Conservation (phyloP, 64 coral and sea anemone genomes). For the Montipora efflorescens region DNA sequence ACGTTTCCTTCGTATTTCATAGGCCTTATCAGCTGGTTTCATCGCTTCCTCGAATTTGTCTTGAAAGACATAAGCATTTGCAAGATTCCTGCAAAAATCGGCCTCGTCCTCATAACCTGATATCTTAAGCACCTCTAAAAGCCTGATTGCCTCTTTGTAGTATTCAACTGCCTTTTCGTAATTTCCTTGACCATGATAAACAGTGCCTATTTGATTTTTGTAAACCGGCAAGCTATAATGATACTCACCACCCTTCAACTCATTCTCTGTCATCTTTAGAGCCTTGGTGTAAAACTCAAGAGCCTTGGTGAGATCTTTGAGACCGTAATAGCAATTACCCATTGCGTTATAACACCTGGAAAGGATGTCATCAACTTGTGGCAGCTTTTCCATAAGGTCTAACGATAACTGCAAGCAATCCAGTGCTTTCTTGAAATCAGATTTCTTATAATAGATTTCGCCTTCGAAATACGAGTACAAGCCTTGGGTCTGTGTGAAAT, state of each 20-base stretch:
- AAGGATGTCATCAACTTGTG: too few relatives aligned
- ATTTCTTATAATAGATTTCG: too few relatives aligned
- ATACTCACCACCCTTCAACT: neutral
- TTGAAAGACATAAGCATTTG: neutral
- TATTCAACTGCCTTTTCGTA: neutral
- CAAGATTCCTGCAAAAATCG: slow-evolving; percentile 8
- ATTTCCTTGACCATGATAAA: neutral
- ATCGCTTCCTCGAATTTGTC: too few relatives aligned
- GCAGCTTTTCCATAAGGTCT: too few relatives aligned
- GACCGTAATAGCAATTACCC: slow-evolving; percentile 36
- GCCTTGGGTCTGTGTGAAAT: slow-evolving; percentile 9
- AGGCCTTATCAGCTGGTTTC: too few relatives aligned
- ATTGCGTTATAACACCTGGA: slow-evolving; percentile 50
- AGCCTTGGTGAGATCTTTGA: neutral
- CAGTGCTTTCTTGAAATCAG: too few relatives aligned
- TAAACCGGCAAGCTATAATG: slow-evolving; percentile 37
- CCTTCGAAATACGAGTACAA: neutral
- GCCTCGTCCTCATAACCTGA: slow-evolving; percentile 17
- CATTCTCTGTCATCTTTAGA: too few relatives aligned
- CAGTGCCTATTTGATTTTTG: slow-evolving; percentile 41
- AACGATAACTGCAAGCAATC: too few relatives aligned
- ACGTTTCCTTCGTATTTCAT: neutral
- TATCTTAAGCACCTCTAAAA: slow-evolving; percentile 36
- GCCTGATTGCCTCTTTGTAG: slow-evolving; percentile 40
- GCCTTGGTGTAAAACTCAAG: slow-evolving; percentile 16